Percentiles rank a stretch among this genome's conserved stretches.
Conservation (phyloP, 2,797 vertebrate genomes). For the Mus minutoides region DNA sequence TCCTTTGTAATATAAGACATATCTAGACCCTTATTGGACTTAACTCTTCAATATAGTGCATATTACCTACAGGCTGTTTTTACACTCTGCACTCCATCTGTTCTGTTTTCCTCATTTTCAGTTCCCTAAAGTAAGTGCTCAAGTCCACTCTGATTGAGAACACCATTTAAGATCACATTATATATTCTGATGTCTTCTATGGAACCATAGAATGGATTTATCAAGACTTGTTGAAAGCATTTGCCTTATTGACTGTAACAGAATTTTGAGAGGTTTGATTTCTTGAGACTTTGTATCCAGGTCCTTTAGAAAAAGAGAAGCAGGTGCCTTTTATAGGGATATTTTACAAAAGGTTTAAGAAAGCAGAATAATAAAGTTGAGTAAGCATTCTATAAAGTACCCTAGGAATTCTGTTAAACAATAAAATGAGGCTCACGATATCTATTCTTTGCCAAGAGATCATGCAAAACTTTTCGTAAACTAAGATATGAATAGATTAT, state of each 20-base stretch:
- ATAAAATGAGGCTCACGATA: neutral
- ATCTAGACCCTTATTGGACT: neutral
- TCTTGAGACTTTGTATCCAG: neutral
- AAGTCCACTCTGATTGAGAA: slow-evolving; percentile 5
- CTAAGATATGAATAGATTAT: slow-evolving; percentile 35
- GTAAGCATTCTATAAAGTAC: neutral
- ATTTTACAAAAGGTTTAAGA: slow-evolving; percentile 68
- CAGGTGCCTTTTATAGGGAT: slow-evolving; percentile 82
- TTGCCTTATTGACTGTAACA: slow-evolving; percentile 37
- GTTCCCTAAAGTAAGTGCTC: slow-evolving; percentile 28
- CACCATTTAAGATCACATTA: neutral
- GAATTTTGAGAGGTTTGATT: slow-evolving; percentile 57
- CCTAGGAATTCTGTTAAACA: slow-evolving; percentile 47
- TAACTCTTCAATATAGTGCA: neutral
- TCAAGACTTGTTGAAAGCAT: neutral
- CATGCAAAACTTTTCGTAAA: slow-evolving; percentile 30
- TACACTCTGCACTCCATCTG: slow-evolving; percentile 10
- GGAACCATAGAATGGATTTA: slow-evolving; percentile 37
- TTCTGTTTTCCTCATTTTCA: slow-evolving; percentile 63
- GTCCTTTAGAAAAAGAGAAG: slow-evolving; percentile 54
- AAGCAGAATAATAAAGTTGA: slow-evolving; percentile 7
- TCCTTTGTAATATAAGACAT: neutral
- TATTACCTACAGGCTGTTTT: neutral
- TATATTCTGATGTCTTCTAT: neutral
- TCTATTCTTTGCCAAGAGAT: slow-evolving; percentile 26